Evolutionary conservation across 2,797 vertebrate genomes (phyloP).

Genomic region (Ctenopoma kingsleyae): DNA sequence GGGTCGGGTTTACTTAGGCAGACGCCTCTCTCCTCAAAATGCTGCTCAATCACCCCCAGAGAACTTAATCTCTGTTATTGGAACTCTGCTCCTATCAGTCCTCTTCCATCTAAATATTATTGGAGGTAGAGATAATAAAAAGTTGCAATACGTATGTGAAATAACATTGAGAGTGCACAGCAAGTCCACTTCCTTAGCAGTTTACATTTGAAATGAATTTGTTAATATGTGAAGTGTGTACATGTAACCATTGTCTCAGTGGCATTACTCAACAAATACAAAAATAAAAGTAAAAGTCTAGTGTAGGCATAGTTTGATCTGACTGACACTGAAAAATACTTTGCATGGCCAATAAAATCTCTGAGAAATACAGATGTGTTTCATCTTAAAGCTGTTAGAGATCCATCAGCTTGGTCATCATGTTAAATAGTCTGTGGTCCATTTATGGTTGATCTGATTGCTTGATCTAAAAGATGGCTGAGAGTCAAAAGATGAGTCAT

Average conservation of each 20-base stretch:
- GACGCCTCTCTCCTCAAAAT: constrained; percentile 68
- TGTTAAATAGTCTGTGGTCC: neutral
- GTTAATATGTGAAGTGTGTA: constrained; percentile 38
- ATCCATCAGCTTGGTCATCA: neutral
- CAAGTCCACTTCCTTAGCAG: constrained; percentile 44
- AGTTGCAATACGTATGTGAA: constrained; percentile 77
- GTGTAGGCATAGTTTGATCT: neutral
- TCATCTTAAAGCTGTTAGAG: constrained; percentile 18
- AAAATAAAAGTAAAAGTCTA: neutral
- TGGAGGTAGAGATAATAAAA: constrained; percentile 82
- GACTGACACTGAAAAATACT: constrained; percentile 1
- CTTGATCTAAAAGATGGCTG: constrained; percentile 10
- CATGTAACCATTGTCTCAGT: neutral
- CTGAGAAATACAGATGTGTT: constrained; percentile 4
- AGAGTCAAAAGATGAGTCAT: constrained; percentile 45
- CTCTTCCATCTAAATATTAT: constrained; percentile 83
- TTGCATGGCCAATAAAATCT: neutral
- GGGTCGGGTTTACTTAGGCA: constrained; percentile 81
- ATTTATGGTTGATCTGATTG: constrained; percentile 31
- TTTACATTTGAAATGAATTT: constrained; percentile 31
- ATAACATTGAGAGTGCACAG: constrained; percentile 63
- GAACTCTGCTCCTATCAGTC: constrained; percentile 77
- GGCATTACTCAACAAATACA: neutral
- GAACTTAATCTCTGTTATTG: constrained; percentile 84
- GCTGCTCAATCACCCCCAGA: constrained; percentile 72